Conservation (phyloP, 2,113 vertebrate genomes). For the Mixornis gularis region DNA sequence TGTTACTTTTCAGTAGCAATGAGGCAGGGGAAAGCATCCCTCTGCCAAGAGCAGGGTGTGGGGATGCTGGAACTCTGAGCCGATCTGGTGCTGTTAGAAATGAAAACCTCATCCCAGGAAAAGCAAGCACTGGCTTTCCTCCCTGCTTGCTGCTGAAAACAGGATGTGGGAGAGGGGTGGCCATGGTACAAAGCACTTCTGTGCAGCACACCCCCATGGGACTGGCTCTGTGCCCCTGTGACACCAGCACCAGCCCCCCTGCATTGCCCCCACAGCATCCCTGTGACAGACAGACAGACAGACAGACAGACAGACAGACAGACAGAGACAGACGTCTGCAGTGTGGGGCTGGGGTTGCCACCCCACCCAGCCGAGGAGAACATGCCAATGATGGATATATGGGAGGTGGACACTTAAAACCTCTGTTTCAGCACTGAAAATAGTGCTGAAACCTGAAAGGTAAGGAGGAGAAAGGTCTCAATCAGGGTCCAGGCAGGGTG, state of each 20-base stretch:
- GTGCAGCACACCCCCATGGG: background rate
- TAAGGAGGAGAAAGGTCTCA: background rate
- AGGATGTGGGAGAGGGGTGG: background rate
- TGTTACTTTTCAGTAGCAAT: background rate
- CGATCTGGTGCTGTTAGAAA: background rate
- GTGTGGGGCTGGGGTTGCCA: background rate
- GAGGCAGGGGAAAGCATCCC: background rate
- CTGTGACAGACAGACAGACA: background rate
- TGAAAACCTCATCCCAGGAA: background rate
- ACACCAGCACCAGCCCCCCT: background rate
- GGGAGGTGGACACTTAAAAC: background rate
- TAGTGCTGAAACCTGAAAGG: background rate
- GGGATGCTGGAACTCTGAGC: rapidly evolving
- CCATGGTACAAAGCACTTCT: background rate
- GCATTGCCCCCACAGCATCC: background rate
- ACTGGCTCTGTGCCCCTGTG: background rate
- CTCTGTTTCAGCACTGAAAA: background rate
- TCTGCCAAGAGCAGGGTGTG: rapidly evolving
- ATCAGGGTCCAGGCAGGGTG: background rate
- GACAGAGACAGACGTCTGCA: too few relatives aligned
- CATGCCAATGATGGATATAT: rapidly evolving
- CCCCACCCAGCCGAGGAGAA: rapidly evolving
- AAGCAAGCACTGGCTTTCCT: background rate
- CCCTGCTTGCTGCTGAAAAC: background rate
- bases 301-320: background rate